Base-by-base conservation (phyloP, 2,888 invertebrate species). In the Argyresthia goedartella region DNA sequence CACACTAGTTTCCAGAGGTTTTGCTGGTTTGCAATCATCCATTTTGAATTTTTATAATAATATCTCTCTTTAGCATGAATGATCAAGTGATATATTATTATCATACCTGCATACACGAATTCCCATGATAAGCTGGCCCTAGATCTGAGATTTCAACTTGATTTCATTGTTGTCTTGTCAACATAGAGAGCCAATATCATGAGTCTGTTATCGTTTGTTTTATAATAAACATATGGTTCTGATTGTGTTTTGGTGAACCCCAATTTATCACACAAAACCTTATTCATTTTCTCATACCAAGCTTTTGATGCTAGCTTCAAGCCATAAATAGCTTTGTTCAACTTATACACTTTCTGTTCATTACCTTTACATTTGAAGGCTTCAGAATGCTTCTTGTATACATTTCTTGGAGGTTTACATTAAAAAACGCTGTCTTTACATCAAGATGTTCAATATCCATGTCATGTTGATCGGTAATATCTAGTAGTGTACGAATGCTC, bases 51-150 rank as follows among this genome's bases (percentile, higher is more conserved):
- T 57, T 33, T n/a, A n/a, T 13, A 54, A 46, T 13, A 55, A 47
- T 4, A 49, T 48, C 14, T 54, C 45, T 42, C 55, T 43, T 46
- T 45, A 53, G 43, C 50, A 16, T 47, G 53, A 35, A 43, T 56
- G 55, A 53, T 54, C 54, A n/a, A 56, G 8, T 8, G 52, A 45
- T n/a, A 56, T 50, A 45, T 15, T 41, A 35, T 39, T 46, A 41
- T 13, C 34, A n/a, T 54, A 15, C 15, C 52, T 50, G 16, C 51
- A 4, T 14, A 52, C 41, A 43, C 51, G 50, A 13, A 56, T 25
- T 16, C 50, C 15, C 53, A 56, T 52, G n/a, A 54, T 52, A 47
- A 55, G 51, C 47, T 50, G 55, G n/a, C 52, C 53, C 55, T 48
- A 55, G 49, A 47, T 47, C 56, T 48, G 54, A 55, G 53, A 55